Evolutionary conservation across 2,888 invertebrate species (phyloP).

Genomic region (Escarpia spicata): DNA sequence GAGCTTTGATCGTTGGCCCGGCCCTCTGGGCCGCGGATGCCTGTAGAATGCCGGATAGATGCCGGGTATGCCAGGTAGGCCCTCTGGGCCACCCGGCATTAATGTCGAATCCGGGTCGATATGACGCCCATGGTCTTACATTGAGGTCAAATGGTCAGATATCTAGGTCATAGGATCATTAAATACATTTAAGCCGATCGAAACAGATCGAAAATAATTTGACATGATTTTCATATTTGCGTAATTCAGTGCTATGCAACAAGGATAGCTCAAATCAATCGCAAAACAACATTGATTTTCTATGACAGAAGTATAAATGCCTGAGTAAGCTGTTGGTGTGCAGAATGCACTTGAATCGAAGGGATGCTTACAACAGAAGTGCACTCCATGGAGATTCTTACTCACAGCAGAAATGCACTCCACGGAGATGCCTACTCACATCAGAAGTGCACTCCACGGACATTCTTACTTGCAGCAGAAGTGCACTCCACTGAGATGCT

Average conservation of each 20-base stretch:
- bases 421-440: no score
- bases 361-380: no score
- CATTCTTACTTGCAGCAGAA: neutral
- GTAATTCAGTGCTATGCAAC: neutral
- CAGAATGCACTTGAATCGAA: no score
- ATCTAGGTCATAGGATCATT: neutral
- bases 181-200: neutral
- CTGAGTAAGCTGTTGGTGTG: neutral
- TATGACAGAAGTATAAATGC: neutral
- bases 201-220: neutral
- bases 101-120: no score
- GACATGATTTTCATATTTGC: neutral
- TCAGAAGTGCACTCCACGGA: neutral
- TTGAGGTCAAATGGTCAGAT: neutral
- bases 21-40: no score
- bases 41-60: no score
- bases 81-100: no score
- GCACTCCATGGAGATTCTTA: no score
- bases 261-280: neutral
- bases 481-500: neutral
- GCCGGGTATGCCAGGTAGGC: no score
- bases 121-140: neutral
- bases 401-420: no score
- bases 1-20: no score
- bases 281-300: constrained; percentile 7